Evolutionary conservation across 2,888 invertebrate genomes (phyloP).

Genomic region (Dendrolimus houi): DNA sequence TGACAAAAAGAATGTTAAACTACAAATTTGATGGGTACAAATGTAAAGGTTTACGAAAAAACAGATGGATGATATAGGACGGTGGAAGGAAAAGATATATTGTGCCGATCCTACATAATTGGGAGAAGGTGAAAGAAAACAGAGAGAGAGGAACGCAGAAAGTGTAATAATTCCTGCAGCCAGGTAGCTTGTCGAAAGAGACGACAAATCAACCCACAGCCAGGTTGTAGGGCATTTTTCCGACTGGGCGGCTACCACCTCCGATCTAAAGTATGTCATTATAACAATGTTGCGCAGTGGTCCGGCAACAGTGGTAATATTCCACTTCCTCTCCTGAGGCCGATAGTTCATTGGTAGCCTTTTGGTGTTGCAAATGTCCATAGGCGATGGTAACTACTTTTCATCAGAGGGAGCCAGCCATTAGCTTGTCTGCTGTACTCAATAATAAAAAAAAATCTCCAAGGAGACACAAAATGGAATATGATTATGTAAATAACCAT

Average conservation of each 20-base stretch:
- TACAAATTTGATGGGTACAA: no score
- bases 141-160: not conserved
- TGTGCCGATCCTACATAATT: no score
- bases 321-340: not conserved
- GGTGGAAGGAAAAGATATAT: no score
- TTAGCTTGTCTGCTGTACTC: not conserved
- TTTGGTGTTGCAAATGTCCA: not conserved
- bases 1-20: no score
- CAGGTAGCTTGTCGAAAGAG: not conserved
- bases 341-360: not conserved
- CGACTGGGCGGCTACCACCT: not conserved
- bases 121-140: no score
- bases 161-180: not conserved
- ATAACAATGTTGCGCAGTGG: not conserved
- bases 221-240: not conserved
- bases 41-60: no score
- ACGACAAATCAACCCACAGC: not conserved
- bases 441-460: not conserved
- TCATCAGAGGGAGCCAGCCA: not conserved
- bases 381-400: not conserved
- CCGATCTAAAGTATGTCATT: not conserved
- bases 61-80: no score
- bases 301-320: not conserved
- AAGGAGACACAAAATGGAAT: not conserved
- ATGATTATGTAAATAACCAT: conserved; percentile 2